These are phyloP conservation scores for Julus scandinavius DNA, from an alignment of 2,888 invertebrate genomes.

Conservation along the genomic window DNA sequence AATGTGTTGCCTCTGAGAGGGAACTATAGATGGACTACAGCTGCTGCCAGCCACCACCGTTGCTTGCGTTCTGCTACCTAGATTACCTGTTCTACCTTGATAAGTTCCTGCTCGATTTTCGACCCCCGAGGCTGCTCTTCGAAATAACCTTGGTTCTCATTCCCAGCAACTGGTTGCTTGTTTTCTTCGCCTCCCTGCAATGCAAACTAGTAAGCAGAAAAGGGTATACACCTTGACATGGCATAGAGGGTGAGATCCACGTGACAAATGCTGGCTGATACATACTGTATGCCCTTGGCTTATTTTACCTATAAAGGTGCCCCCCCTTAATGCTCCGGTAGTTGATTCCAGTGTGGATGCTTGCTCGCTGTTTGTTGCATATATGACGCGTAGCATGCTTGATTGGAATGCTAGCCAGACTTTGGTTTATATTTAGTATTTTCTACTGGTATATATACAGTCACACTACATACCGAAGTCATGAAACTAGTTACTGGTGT, in stretches of 20 bases:
- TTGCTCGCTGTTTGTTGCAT: background rate
- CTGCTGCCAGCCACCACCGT: background rate
- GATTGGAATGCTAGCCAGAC: background rate
- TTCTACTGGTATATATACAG: background rate
- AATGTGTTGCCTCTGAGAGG: background rate
- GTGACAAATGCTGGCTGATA: background rate
- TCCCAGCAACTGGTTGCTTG: conserved; percentile 13
- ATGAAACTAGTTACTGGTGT: no score
- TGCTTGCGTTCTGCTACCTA: background rate
- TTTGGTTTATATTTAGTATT: background rate
- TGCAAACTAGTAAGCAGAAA: conserved; percentile 10
- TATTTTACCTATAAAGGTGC: conserved; percentile 18
- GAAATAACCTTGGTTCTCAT: conserved; percentile 33
- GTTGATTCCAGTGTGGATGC: background rate
- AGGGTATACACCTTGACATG: conserved; percentile 20
- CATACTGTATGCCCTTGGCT: background rate
- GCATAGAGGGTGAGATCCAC: conserved; percentile 28
- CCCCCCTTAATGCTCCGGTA: background rate
- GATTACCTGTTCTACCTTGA: conserved; percentile 24
- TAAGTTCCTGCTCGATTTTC: conserved; percentile 10
- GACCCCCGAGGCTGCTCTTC: conserved; percentile 16
- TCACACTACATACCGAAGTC: background rate
- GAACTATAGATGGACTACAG: background rate
- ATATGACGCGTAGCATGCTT: background rate
- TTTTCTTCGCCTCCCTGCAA: background rate